Conservation (phyloP, 1,140 invertebrate species). For the Tetragonula clypearis region DNA sequence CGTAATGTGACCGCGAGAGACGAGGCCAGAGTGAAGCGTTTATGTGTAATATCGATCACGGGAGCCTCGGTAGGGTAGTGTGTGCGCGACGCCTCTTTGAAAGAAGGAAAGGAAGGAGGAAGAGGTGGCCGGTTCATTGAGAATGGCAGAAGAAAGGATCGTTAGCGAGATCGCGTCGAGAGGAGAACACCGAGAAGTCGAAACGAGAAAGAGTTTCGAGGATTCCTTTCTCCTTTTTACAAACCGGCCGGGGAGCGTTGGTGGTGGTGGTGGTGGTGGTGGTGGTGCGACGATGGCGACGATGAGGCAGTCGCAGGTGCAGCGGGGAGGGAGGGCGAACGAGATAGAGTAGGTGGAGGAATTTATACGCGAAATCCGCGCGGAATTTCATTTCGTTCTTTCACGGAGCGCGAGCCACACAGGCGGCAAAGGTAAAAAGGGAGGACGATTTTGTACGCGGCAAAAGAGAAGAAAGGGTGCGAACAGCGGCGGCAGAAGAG, state of each 20-base stretch:
- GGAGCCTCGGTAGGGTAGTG: background rate
- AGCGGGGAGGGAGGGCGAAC: no score
- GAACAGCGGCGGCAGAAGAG: background rate
- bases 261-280: background rate
- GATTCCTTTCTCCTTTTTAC: conserved; percentile 10
- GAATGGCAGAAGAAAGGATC: conserved; percentile 24
- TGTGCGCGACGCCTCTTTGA: background rate
- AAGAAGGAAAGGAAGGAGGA: background rate
- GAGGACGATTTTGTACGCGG: background rate
- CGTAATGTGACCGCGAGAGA: conserved; percentile 24
- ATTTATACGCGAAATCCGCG: conserved; percentile 39
- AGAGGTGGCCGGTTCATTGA: conserved; percentile 2
- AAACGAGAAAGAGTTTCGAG: conserved; percentile 44
- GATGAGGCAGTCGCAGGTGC: no score
- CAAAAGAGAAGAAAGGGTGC: conserved; percentile 29
- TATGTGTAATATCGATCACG: conserved; percentile 27
- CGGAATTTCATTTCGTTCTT: conserved; percentile 43
- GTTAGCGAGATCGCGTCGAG: conserved; percentile 38
- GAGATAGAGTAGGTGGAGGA: background rate
- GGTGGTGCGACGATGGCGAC: background rate
- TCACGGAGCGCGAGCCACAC: conserved; percentile 20
- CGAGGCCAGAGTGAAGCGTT: conserved; percentile 16
- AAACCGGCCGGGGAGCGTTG: background rate
- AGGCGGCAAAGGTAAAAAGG: background rate
- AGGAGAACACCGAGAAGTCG: background rate